phyloP scores from a whole-genome alignment of 2,113 vertebrate species.

The Serilophus lunatus region DNA sequence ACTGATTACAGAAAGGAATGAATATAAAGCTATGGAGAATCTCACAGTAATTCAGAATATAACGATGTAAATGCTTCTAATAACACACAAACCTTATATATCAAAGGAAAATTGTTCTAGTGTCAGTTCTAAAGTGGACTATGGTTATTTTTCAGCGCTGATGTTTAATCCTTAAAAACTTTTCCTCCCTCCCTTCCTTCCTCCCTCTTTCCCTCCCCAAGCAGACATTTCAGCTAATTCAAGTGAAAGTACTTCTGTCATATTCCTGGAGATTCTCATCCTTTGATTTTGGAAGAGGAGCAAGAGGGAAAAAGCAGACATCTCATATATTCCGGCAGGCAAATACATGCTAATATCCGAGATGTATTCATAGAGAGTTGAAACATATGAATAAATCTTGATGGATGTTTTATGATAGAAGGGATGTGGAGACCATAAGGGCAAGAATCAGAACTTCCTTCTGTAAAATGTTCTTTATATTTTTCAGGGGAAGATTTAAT shows the following conservation, averaged over 20 bases:
- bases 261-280: not conserved
- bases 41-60: not conserved
- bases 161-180: not conserved
- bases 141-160: not conserved
- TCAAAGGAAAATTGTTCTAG: not conserved
- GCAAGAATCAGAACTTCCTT: not conserved
- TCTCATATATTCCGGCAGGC: not conserved
- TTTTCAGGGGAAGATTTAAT: not conserved
- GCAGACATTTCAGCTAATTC: not conserved
- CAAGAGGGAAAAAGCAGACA: not conserved
- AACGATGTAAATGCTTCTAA: not conserved
- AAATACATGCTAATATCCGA: not conserved
- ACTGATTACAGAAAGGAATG: not conserved
- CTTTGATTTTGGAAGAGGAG: not conserved
- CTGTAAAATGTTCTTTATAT: not conserved
- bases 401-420: not conserved
- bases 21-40: not conserved
- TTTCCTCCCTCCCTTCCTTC: not conserved
- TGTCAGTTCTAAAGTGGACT: slow-evolving; percentile 9
- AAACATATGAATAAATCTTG: not conserved
- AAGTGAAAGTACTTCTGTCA: not conserved
- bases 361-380: not conserved
- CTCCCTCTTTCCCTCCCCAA: not conserved
- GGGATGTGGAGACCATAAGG: not conserved
- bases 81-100: not conserved